Evolutionary conservation across 2,797 vertebrate genomes (phyloP).

Genomic region (Cuniculus paca): DNA sequence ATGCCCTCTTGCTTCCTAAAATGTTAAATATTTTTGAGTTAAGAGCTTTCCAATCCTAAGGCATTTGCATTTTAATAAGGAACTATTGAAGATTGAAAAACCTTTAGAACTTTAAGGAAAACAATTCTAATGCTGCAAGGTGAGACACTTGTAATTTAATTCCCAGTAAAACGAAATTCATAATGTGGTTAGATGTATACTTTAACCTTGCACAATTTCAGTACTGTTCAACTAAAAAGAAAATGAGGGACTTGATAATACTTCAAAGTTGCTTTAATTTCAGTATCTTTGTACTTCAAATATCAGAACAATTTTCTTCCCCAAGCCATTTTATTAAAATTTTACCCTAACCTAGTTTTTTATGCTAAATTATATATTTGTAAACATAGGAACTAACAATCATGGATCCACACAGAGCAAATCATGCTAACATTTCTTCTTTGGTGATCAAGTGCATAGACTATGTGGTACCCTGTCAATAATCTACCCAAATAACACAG

Average conservation of each 20-base stretch:
- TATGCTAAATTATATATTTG: slow-evolving; percentile 60
- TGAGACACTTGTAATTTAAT: slow-evolving; percentile 66
- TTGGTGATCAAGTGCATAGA: background rate
- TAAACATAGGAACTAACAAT: slow-evolving; percentile 30
- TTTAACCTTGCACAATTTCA: slow-evolving; percentile 55
- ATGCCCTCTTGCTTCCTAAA: background rate
- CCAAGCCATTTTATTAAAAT: slow-evolving; percentile 59
- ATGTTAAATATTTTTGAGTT: slow-evolving; percentile 25
- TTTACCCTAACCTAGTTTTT: slow-evolving; percentile 20
- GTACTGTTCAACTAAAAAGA: background rate
- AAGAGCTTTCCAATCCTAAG: slow-evolving; percentile 6
- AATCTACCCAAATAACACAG: slow-evolving; percentile 30
- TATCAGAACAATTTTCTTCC: slow-evolving; percentile 18
- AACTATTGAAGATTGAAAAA: slow-evolving; percentile 65
- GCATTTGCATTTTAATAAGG: slow-evolving; percentile 76
- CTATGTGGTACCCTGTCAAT: slow-evolving; percentile 36
- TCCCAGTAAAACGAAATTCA: slow-evolving; percentile 70
- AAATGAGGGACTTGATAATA: slow-evolving; percentile 32
- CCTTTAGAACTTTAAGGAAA: slow-evolving; percentile 66
- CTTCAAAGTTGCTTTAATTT: slow-evolving; percentile 57
- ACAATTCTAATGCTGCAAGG: slow-evolving; percentile 54
- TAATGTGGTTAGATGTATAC: background rate
- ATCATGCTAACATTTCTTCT: background rate
- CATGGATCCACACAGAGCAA: background rate
- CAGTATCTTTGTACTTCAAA: slow-evolving; percentile 32